These are phyloP conservation scores for Pandemis corylana DNA, from an alignment of 2,888 invertebrate genomes.

Conservation along the genomic window DNA sequence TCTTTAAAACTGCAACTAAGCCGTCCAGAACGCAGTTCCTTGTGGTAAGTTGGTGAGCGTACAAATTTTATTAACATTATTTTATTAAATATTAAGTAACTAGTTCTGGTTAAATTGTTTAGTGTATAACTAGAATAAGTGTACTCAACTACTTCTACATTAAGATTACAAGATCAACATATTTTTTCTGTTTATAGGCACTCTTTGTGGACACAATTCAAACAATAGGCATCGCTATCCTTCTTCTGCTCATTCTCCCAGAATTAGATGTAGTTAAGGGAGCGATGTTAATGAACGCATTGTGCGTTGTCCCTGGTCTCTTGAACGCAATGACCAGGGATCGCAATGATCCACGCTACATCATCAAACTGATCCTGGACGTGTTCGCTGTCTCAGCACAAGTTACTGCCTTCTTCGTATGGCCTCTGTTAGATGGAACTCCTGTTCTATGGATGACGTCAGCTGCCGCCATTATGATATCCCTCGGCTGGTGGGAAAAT, in stretches of 20 bases:
- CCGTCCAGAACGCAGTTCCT: conserved; percentile 84
- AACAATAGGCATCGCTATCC: conserved; percentile 90
- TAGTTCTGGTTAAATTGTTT: no score
- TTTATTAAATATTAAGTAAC: no score
- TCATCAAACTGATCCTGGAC: conserved; percentile 80
- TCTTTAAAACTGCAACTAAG: conserved; percentile 88
- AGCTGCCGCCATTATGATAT: conserved; percentile 87
- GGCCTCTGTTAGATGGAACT: conserved; percentile 86
- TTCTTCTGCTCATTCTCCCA: conserved; percentile 91
- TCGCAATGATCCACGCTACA: conserved; percentile 63
- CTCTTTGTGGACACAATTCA: conserved; percentile 91
- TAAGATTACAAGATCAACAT: no score
- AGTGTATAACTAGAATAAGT: no score
- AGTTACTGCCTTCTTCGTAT: conserved; percentile 87
- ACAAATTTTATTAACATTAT: neutral
- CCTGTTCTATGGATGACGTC: conserved; percentile 86
- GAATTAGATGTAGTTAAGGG: conserved; percentile 92
- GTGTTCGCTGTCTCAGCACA: conserved; percentile 87
- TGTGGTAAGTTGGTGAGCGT: conserved; percentile 70
- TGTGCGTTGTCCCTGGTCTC: conserved; percentile 92
- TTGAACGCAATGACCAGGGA: conserved; percentile 85
- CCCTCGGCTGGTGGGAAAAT: conserved; percentile 94
- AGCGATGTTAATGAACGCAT: conserved; percentile 93
- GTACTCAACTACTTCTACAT: no score
- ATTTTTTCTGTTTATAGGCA: conserved; percentile 68